Evolutionary conservation across 1,140 invertebrate species (phyloP).

Genomic region (Diprion similis): DNA sequence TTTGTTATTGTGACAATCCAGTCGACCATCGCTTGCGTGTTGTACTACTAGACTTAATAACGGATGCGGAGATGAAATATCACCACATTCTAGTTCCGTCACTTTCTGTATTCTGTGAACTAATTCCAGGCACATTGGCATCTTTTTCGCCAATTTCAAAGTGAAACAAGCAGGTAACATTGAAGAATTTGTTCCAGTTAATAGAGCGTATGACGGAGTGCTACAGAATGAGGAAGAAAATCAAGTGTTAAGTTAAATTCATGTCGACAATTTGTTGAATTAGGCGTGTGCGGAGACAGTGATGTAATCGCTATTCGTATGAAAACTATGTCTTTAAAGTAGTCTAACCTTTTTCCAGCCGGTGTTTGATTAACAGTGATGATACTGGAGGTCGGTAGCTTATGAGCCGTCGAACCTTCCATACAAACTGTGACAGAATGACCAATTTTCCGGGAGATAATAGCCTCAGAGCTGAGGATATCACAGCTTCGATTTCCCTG

Average conservation of each 20-base stretch:
- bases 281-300: conserved; percentile 14
- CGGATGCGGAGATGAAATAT: conserved; percentile 70
- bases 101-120: conserved; percentile 77
- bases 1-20: conserved; percentile 74
- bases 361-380: conserved; percentile 77
- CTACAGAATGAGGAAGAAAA: conserved; percentile 43
- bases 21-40: conserved; percentile 72
- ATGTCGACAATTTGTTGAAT: conserved; percentile 23
- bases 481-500: conserved; percentile 75
- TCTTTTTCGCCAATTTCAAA: conserved; percentile 83
- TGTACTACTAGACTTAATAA: conserved; percentile 80
- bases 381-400: conserved; percentile 83
- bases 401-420: conserved; percentile 87
- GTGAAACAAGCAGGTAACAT: conserved; percentile 91
- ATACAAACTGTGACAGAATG: conserved; percentile 89
- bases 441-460: conserved; percentile 76
- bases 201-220: conserved; percentile 78
- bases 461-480: conserved; percentile 76
- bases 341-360: conserved; percentile 75
- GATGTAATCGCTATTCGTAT: conserved; percentile 5
- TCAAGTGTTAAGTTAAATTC: no score
- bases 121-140: conserved; percentile 82
- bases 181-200: conserved; percentile 85
- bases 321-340: conserved; percentile 1
- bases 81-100: conserved; percentile 76